These are phyloP conservation scores for Papilio dardanus DNA, from an alignment of 1,140 invertebrate genomes.

Conservation along the genomic window DNA sequence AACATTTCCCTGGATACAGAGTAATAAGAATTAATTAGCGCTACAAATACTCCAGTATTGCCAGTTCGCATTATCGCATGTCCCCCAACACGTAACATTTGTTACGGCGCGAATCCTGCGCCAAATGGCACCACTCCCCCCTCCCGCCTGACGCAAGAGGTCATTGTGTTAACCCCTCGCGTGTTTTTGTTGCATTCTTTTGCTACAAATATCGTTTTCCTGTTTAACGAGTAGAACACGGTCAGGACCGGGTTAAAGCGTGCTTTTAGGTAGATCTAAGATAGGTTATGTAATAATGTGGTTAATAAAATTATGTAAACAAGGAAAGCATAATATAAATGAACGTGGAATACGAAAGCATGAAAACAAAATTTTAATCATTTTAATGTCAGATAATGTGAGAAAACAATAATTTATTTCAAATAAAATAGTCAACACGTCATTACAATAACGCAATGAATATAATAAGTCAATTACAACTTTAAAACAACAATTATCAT, in stretches of 20 bases:
- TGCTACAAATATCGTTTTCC: conserved; percentile 14
- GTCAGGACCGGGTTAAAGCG: conserved; percentile 17
- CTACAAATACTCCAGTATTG: not conserved
- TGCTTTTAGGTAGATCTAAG: not conserved
- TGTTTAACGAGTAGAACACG: conserved; percentile 32
- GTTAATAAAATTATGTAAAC: not conserved
- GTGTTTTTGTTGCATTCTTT: conserved; percentile 39
- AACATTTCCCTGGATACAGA: not conserved
- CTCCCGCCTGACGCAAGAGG: conserved; percentile 34
- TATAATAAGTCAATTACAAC: not conserved
- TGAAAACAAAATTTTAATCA: not conserved
- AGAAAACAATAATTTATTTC: too few relatives aligned
- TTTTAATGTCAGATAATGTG: too few relatives aligned
- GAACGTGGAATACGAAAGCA: too few relatives aligned
- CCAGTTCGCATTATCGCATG: not conserved
- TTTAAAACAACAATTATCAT: too few relatives aligned
- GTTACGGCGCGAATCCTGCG: not conserved
- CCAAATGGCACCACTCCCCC: conserved; percentile 77
- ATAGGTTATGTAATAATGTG: not conserved
- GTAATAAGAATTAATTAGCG: not conserved
- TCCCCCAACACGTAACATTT: conserved; percentile 14
- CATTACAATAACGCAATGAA: too few relatives aligned
- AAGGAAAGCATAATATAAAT: too few relatives aligned
- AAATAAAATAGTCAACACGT: too few relatives aligned
- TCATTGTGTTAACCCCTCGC: conserved; percentile 36